A percentile compares a stretch with the other conserved stretches of the same genome.
These are phyloP conservation scores for Dryadula phaetusa DNA, from an alignment of 2,888 invertebrate species.

Conservation along the genomic window DNA sequence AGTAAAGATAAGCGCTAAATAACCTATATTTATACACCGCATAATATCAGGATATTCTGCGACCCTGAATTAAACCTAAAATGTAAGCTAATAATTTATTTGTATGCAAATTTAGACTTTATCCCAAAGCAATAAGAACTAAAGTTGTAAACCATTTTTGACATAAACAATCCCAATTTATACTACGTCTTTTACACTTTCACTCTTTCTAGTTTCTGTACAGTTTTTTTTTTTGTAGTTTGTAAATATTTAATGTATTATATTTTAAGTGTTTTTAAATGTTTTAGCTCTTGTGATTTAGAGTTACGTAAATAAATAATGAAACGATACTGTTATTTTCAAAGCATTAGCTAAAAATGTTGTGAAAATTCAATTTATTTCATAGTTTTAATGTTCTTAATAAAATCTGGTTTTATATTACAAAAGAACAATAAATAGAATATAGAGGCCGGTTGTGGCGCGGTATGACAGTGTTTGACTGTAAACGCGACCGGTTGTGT, in stretches of 20 bases:
- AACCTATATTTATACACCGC: neutral
- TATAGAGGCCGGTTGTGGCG: no score
- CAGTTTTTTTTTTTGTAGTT: conserved; percentile 26
- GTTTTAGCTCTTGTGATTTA: neutral
- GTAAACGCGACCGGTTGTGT: no score
- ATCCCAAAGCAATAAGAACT: neutral
- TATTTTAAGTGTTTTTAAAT: conserved; percentile 9
- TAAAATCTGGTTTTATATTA: no score
- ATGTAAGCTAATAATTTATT: conserved; percentile 24
- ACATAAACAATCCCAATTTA: conserved; percentile 45
- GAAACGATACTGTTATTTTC: neutral
- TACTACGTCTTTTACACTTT: conserved; percentile 33
- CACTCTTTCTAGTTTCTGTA: conserved; percentile 30
- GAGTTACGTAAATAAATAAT: conserved; percentile 1
- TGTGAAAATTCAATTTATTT: neutral
- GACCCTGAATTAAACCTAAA: conserved; percentile 31
- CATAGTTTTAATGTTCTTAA: neutral
- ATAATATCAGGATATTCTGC: conserved; percentile 12
- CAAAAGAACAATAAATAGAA: no score
- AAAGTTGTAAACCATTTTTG: conserved; percentile 21
- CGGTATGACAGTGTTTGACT: no score
- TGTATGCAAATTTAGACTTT: conserved; percentile 16
- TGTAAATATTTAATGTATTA: conserved; percentile 27
- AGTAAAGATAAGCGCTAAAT: neutral
- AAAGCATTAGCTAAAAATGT: neutral